Percentiles rank a stretch among this genome's conserved stretches.
Conservation (phyloP, 1,140 invertebrate genomes). For the Lysiphlebus fabarum region DNA sequence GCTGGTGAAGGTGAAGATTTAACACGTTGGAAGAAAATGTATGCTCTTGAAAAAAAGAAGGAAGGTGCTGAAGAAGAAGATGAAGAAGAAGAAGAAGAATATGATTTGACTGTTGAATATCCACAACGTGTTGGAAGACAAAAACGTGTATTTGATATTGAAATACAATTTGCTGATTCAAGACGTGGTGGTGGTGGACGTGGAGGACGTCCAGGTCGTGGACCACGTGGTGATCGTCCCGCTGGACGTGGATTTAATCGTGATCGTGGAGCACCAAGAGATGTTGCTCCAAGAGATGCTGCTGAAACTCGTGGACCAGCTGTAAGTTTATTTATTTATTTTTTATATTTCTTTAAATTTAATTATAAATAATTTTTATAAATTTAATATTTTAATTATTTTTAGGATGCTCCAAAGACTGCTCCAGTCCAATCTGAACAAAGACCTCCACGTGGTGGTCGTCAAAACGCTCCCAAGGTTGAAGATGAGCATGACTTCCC, state of each 20-base stretch:
- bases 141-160: conserved; percentile 83
- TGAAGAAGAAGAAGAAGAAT: conserved; percentile 65
- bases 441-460: conserved; percentile 45
- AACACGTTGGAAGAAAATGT: conserved; percentile 90
- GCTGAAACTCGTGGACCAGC: conserved; percentile 37
- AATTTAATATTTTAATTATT: conserved; percentile 4
- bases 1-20: conserved; percentile 89
- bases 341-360: conserved; percentile 10
- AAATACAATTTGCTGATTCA: conserved; percentile 84
- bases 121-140: conserved; percentile 83
- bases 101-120: conserved; percentile 72
- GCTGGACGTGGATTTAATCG: conserved; percentile 47
- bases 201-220: conserved; percentile 58
- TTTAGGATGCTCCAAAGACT: conserved; percentile 25
- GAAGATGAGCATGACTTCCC: conserved; percentile 95
- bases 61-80: conserved; percentile 67
- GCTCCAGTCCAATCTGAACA: conserved; percentile 35
- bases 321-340: conserved; percentile 34
- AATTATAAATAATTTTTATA: background rate
- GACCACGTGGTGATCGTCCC: conserved; percentile 47
- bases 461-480: conserved; percentile 81
- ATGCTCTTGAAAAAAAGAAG: conserved; percentile 77
- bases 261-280: conserved; percentile 43
- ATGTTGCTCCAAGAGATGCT: conserved; percentile 33
- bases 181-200: conserved; percentile 67